phyloP scores from a whole-genome alignment of 2,888 invertebrate species.

The Pheosia tremula region DNA sequence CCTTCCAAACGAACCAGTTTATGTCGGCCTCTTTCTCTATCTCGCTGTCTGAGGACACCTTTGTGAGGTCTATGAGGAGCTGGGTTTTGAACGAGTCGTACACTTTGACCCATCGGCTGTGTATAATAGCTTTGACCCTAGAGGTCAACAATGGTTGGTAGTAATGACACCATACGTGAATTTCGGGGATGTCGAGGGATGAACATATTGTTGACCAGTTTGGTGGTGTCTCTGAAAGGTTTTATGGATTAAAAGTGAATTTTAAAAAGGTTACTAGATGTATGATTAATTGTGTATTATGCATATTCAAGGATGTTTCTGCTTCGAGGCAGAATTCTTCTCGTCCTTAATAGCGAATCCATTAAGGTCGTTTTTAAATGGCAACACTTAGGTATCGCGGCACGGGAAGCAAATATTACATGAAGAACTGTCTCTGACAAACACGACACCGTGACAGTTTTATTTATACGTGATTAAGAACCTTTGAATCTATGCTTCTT shows the following conservation, averaged over 20 bases:
- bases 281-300: too few species aligned
- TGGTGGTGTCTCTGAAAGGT: slow-evolving; percentile 80
- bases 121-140: slow-evolving; percentile 86
- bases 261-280: background rate
- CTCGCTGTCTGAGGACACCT: slow-evolving; percentile 71
- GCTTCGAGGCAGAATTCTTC: too few species aligned
- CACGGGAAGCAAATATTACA: too few species aligned
- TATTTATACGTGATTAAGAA: too few species aligned
- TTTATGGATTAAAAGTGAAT: background rate
- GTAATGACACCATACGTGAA: slow-evolving; percentile 88
- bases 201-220: slow-evolving; percentile 87
- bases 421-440: too few species aligned
- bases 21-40: slow-evolving; percentile 85
- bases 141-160: slow-evolving; percentile 90
- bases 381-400: too few species aligned
- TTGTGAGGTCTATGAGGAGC: slow-evolving; percentile 68
- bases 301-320: too few species aligned
- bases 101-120: slow-evolving; percentile 67
- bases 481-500: too few species aligned
- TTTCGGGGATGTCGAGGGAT: slow-evolving; percentile 81
- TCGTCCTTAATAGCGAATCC: too few species aligned
- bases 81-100: slow-evolving; percentile 71
- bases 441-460: too few species aligned
- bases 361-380: too few species aligned
- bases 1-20: slow-evolving; percentile 90